Conservation (phyloP, 2,113 vertebrate species). For the Malurus alboscapulatus region DNA sequence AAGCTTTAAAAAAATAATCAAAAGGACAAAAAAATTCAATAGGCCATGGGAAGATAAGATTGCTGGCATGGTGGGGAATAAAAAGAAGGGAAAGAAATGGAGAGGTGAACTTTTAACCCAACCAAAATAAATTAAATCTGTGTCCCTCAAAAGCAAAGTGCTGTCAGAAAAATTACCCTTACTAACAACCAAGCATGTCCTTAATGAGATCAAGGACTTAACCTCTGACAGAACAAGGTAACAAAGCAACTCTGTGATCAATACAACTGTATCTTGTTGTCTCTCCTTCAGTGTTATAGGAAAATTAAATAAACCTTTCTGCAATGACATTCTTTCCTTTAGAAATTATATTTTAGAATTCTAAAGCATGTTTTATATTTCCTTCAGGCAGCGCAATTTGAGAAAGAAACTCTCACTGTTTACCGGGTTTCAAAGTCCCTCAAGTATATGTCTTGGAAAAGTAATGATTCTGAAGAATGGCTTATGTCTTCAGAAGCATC, state of each 20-base stretch:
- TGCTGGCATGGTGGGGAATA: neutral
- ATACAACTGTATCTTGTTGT: neutral
- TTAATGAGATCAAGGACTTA: slow-evolving; percentile 11
- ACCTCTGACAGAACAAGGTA: neutral
- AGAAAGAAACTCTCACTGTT: neutral
- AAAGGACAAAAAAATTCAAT: neutral
- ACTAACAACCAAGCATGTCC: neutral
- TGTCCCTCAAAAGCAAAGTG: neutral
- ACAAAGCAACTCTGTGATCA: neutral
- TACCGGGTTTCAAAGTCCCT: neutral
- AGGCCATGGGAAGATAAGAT: neutral
- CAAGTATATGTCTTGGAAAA: neutral
- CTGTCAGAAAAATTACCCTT: neutral
- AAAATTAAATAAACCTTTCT: neutral
- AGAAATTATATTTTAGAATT: neutral
- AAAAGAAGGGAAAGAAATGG: neutral
- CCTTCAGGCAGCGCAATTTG: neutral
- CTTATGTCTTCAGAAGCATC: neutral
- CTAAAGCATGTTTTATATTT: neutral
- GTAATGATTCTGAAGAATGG: neutral
- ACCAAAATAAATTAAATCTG: neutral
- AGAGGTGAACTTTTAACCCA: neutral
- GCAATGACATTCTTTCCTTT: neutral
- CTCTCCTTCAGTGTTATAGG: neutral
- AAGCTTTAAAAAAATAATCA: neutral